Evolutionary conservation across 2,113 vertebrate genomes (phyloP).

Genomic region (Otis tarda): DNA sequence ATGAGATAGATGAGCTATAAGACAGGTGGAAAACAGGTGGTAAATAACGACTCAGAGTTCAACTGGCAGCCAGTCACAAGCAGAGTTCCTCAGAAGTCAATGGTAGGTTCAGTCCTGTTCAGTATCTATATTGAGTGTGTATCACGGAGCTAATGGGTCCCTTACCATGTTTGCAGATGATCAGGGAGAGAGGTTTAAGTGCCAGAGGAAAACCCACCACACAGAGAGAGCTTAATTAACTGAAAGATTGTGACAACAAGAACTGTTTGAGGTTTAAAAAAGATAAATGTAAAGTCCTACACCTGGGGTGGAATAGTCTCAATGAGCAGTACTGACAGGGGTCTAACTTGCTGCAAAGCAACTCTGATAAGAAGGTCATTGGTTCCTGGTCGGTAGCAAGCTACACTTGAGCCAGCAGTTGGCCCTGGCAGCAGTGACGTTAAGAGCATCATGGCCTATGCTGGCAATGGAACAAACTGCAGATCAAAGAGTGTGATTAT

Average conservation of each 20-base stretch:
- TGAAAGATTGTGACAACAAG: background rate
- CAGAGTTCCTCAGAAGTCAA: background rate
- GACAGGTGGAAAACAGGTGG: background rate
- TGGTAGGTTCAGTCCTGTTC: background rate
- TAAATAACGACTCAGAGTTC: background rate
- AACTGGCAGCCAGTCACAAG: background rate
- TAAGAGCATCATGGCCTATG: background rate
- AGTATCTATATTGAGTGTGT: background rate
- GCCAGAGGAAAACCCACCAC: background rate
- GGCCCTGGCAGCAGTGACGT: background rate
- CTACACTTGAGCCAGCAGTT: background rate
- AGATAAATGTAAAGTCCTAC: background rate
- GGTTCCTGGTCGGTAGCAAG: background rate
- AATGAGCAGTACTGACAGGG: background rate
- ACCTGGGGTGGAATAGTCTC: background rate
- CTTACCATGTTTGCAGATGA: background rate
- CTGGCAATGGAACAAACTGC: background rate
- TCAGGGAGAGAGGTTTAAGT: background rate
- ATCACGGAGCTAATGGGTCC: background rate
- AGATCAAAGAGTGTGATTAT: background rate
- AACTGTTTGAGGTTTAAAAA: background rate
- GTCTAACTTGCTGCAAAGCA: background rate
- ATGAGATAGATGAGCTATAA: background rate
- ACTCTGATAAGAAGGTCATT: background rate
- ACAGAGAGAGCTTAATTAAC: background rate